phyloP scores from a whole-genome alignment of 2,113 vertebrate genomes.

The Micronycteris hirsuta region DNA sequence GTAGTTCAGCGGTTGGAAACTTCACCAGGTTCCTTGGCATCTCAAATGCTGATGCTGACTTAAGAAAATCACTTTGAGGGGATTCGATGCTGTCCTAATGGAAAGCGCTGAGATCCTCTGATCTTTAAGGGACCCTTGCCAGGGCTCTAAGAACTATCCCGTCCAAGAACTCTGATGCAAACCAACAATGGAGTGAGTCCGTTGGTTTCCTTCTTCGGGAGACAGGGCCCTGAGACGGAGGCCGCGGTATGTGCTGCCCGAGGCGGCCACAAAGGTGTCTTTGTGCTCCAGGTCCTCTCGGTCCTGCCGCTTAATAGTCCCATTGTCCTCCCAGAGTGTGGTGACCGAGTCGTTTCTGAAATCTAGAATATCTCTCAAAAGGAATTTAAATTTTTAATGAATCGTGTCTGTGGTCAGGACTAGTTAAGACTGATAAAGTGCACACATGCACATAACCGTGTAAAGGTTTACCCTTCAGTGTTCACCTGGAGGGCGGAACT shows the following conservation, averaged over 20 bases:
- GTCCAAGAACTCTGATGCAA: conserved; percentile 19
- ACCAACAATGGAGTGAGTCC: background rate
- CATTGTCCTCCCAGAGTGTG: background rate
- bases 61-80: background rate
- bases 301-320: conserved; percentile 18
- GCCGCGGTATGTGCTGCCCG: background rate
- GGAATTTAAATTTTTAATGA: conserved; percentile 34
- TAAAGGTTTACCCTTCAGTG: background rate
- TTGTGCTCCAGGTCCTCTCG: background rate
- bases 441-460: background rate
- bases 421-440: background rate
- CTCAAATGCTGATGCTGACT: background rate
- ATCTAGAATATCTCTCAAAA: conserved; percentile 43
- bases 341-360: conserved; percentile 52
- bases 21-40: background rate
- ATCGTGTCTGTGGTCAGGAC: background rate
- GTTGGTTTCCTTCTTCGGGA: conserved; percentile 9
- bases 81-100: conserved; percentile 37
- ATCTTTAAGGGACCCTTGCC: conserved; percentile 9
- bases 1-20: background rate
- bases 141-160: background rate
- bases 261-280: background rate
- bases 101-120: background rate
- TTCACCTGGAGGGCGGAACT: background rate
- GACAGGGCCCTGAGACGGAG: background rate